phyloP scores from a whole-genome alignment of 2,797 vertebrate genomes.

The Mionectes olivaceus region DNA sequence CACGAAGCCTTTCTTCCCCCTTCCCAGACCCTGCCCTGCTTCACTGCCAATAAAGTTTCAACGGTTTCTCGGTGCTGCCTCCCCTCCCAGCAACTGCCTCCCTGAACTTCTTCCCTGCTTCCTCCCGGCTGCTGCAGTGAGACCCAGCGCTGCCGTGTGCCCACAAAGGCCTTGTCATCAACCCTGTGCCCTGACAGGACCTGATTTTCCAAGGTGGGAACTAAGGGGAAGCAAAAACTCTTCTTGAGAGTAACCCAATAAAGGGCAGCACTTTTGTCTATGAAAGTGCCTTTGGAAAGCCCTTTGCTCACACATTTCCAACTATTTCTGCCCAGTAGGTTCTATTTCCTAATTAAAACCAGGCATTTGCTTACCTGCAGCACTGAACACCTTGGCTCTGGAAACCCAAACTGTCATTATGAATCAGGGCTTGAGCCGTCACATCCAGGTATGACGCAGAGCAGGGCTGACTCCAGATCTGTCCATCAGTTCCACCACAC shows the following conservation, averaged over 20 bases:
- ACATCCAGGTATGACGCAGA: background rate
- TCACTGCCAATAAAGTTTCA: constrained; percentile 39
- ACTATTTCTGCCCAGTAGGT: background rate
- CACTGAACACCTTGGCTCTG: background rate
- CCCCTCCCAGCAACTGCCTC: background rate
- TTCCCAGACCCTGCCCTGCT: constrained; percentile 33
- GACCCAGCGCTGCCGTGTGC: fast-evolving
- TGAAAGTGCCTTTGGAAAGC: background rate
- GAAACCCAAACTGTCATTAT: background rate
- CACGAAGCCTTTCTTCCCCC: background rate
- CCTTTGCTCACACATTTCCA: background rate
- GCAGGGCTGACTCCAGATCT: background rate
- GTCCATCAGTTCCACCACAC: background rate
- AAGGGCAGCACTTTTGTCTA: background rate
- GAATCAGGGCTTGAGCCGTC: background rate
- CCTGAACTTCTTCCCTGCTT: background rate
- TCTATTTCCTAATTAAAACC: background rate
- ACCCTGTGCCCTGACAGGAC: background rate
- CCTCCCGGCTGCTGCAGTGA: fast-evolving
- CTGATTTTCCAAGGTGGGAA: background rate
- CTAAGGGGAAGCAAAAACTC: background rate
- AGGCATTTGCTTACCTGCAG: constrained; percentile 35
- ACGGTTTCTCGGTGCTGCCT: background rate
- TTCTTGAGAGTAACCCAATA: background rate
- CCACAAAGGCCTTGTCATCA: background rate